Percentiles rank a stretch among this genome's conserved stretches.
phyloP scores from a whole-genome alignment of 2,797 vertebrate species.

The Sandelia bainsii region DNA sequence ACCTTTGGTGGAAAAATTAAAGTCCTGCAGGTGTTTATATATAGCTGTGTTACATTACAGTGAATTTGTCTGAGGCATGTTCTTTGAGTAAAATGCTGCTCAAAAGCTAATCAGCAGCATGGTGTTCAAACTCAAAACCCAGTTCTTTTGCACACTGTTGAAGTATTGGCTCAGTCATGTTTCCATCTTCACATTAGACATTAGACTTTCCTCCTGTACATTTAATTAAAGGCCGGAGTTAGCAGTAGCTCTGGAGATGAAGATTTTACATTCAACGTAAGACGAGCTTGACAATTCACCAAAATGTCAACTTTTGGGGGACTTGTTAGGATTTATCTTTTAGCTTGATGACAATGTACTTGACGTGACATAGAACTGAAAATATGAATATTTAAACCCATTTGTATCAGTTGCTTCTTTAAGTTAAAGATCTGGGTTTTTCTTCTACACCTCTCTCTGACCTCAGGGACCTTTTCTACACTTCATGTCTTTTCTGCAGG shows the following conservation, averaged over 20 bases:
- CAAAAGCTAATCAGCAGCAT: constrained; percentile 1
- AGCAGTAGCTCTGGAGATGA: neutral
- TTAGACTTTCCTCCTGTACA: neutral
- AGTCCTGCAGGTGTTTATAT: neutral
- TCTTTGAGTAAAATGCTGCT: constrained; percentile 11
- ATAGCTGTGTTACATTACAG: neutral
- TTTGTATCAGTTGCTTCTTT: neutral
- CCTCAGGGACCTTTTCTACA: constrained; percentile 5
- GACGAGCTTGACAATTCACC: neutral
- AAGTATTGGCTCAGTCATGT: neutral
- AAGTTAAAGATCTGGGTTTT: neutral
- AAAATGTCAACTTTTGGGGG: neutral
- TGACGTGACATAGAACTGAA: neutral
- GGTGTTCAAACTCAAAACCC: no score
- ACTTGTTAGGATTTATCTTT: no score
- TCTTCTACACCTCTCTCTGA: neutral
- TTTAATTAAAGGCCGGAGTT: neutral
- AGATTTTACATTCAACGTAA: neutral
- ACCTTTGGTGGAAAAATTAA: neutral
- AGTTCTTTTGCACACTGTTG: no score
- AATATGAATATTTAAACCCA: neutral
- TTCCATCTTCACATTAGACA: neutral
- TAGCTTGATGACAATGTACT: no score
- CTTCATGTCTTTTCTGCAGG: constrained; percentile 73
- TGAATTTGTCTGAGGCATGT: constrained; percentile 5